Evolutionary conservation across 2,888 invertebrate species (phyloP).

Genomic region (Xestia c-nigrum): DNA sequence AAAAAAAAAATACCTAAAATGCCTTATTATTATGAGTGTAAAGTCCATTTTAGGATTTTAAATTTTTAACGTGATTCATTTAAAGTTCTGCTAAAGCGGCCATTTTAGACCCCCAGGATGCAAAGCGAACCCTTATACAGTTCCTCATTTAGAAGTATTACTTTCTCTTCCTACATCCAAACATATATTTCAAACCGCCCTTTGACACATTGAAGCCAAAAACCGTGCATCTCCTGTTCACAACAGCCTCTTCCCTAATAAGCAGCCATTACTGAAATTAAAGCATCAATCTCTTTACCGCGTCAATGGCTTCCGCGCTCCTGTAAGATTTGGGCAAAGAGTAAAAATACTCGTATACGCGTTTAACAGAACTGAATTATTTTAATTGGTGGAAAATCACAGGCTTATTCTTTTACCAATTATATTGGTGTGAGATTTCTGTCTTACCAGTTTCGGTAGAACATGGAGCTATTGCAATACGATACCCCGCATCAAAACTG

Average conservation of each 20-base stretch:
- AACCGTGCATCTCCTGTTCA: conserved; percentile 2
- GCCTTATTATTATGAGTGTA: too few relatives aligned
- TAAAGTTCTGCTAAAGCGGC: too few relatives aligned
- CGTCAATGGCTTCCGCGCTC: conserved; percentile 65
- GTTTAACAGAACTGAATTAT: background rate
- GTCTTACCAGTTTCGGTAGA: background rate
- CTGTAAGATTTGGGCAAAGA: conserved; percentile 62
- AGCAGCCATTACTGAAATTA: conserved; percentile 81
- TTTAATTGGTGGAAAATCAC: background rate
- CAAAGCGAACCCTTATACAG: too few relatives aligned
- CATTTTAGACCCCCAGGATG: too few relatives aligned
- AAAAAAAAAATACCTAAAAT: too few relatives aligned
- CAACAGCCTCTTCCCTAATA: conserved; percentile 71
- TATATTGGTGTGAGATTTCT: background rate
- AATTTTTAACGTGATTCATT: too few relatives aligned
- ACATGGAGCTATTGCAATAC: background rate
- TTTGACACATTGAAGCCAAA: background rate
- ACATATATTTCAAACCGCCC: background rate
- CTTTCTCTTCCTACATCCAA: too few relatives aligned
- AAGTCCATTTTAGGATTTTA: too few relatives aligned
- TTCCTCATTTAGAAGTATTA: too few relatives aligned
- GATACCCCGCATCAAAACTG: too few relatives aligned
- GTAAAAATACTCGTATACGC: conserved; percentile 6
- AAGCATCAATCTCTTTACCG: conserved; percentile 78
- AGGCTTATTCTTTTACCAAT: background rate